phyloP scores from a whole-genome alignment of 2,888 invertebrate species.

The Clunio marinus region DNA sequence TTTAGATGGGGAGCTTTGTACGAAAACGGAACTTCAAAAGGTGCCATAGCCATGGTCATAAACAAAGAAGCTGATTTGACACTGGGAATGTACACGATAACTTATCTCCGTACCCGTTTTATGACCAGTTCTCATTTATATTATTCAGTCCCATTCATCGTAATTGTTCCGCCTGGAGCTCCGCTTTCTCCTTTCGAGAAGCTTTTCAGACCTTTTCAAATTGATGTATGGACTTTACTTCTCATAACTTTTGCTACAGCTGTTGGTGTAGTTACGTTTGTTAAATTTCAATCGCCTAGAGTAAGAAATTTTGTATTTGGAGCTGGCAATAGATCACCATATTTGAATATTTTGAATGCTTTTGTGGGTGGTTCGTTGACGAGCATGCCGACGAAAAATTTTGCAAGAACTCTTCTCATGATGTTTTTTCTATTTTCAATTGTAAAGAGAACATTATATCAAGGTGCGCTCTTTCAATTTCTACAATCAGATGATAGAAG shows the following conservation, averaged over 20 bases:
- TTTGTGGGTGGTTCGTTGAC: conserved; percentile 22
- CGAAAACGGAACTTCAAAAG: neutral
- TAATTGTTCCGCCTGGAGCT: conserved; percentile 29
- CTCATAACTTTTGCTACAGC: neutral
- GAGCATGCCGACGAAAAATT: neutral
- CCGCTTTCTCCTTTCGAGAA: conserved; percentile 14
- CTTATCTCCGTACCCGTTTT: neutral
- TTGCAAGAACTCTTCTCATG: conserved; percentile 19
- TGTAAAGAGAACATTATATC: conserved; percentile 26
- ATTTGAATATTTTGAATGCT: conserved; percentile 17
- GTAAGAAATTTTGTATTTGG: conserved; percentile 29
- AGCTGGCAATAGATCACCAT: neutral
- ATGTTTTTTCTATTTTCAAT: conserved; percentile 26
- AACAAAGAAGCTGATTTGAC: conserved; percentile 24
- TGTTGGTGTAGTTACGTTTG: neutral
- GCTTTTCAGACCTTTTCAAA: conserved; percentile 26
- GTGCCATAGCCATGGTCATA: conserved; percentile 25
- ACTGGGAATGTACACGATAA: conserved; percentile 27
- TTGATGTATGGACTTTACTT: conserved; percentile 11
- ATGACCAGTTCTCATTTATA: conserved; percentile 23
- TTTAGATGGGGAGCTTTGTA: conserved; percentile 24
- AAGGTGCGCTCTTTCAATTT: conserved; percentile 32
- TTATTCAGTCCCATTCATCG: conserved; percentile 12
- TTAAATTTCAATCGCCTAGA: neutral
- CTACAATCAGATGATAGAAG: conserved; percentile 7